Percentiles rank a stretch among this genome's conserved stretches.
Conservation (phyloP, 2,113 vertebrate species). For the Monopterus albus region DNA sequence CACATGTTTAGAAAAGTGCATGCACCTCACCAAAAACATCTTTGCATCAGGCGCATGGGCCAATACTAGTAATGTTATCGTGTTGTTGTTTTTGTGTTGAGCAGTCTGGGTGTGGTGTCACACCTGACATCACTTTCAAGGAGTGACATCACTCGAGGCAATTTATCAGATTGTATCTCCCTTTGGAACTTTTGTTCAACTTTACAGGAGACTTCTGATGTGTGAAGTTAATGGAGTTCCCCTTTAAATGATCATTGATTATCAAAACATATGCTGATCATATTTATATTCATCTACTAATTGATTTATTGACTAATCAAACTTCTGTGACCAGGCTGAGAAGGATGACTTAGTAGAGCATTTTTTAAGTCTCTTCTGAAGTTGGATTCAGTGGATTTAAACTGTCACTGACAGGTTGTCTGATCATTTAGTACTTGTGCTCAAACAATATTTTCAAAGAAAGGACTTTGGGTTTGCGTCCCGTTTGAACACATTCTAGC, state of each 20-base stretch:
- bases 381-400: conserved; percentile 31
- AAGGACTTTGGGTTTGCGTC: conserved; percentile 34
- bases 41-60: too few species aligned
- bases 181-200: too few species aligned
- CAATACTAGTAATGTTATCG: too few species aligned
- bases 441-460: conserved; percentile 24
- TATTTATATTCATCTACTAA: too few species aligned
- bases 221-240: background rate
- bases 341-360: background rate
- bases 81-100: too few species aligned
- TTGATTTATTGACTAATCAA: background rate
- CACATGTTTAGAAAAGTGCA: too few species aligned
- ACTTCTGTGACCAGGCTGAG: conserved; percentile 1
- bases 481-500: conserved; percentile 74
- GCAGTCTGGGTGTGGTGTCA: too few species aligned
- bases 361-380: background rate
- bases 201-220: too few species aligned
- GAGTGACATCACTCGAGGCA: too few species aligned
- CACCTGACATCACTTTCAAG: background rate
- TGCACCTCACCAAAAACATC: too few species aligned
- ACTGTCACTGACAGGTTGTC: background rate
- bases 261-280: too few species aligned
- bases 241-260: background rate
- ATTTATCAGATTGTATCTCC: too few species aligned
- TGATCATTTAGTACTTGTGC: conserved; percentile 6